A percentile compares a stretch with the other conserved stretches of the same genome.
phyloP scores from a whole-genome alignment of 2,113 vertebrate genomes.

The Planiliza haematocheilus region DNA sequence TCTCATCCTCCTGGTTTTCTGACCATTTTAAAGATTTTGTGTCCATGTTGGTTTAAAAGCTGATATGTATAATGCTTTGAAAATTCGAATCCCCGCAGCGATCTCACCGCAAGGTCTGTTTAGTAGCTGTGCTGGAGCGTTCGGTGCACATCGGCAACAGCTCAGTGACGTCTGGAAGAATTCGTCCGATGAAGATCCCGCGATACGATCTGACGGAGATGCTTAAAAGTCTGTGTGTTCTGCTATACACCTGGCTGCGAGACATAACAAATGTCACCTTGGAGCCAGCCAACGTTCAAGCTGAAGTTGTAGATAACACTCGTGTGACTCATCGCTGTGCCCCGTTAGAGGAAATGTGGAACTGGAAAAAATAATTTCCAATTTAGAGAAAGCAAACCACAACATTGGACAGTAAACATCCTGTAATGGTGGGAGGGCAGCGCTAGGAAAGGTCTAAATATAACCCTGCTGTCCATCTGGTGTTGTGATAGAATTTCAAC shows the following conservation, averaged over 20 bases:
- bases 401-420: not conserved
- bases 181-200: not conserved
- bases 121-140: too few species aligned
- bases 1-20: not conserved
- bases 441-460: constrained; percentile 14
- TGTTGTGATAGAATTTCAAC: constrained; percentile 15
- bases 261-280: not conserved
- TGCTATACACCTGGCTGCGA: not conserved
- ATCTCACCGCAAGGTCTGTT: too few species aligned
- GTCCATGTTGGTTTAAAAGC: not conserved
- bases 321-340: not conserved
- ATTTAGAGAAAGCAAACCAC: constrained; percentile 1
- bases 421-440: constrained; percentile 2
- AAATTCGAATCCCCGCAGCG: too few species aligned
- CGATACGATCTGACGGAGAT: not conserved
- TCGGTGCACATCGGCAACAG: too few species aligned
- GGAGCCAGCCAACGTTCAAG: not conserved
- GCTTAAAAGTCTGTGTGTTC: not conserved
- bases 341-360: not conserved
- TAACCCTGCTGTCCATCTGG: constrained; percentile 32
- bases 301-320: not conserved
- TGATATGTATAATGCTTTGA: not conserved
- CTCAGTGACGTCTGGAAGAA: not conserved
- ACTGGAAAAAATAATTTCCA: constrained; percentile 20
- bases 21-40: not conserved